These are phyloP conservation scores for Odobenus rosmarus DNA, from an alignment of 2,113 vertebrate species.

Conservation along the genomic window DNA sequence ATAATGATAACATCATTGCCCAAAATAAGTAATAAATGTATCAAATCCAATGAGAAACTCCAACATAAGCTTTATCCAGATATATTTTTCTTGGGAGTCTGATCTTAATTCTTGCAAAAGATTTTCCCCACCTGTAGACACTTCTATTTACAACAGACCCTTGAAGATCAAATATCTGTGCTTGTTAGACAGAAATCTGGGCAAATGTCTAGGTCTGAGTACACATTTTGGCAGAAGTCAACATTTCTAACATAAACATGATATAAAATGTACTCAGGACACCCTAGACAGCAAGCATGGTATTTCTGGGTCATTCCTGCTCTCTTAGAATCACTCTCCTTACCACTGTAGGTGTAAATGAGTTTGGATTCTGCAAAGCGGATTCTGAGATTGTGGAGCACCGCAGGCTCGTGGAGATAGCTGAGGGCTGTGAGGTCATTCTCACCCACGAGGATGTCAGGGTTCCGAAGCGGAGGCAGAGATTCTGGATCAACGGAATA, in stretches of 20 bases:
- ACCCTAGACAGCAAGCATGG: background rate
- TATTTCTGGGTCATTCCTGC: rapidly evolving
- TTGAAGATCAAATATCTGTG: background rate
- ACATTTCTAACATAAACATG: background rate
- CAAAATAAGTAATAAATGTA: background rate
- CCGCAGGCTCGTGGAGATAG: conserved; percentile 97
- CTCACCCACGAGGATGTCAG: conserved; percentile 98
- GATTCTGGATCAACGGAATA: conserved; percentile 87
- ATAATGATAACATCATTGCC: background rate
- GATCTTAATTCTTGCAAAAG: background rate
- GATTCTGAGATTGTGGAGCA: conserved; percentile 96
- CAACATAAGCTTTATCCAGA: background rate
- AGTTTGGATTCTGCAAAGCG: conserved; percentile 97
- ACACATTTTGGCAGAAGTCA: background rate
- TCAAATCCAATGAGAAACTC: background rate
- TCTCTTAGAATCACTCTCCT: conserved; percentile 1
- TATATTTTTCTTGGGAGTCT: background rate
- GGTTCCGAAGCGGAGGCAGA: conserved; percentile 95
- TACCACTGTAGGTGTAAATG: conserved; percentile 99
- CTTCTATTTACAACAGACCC: background rate
- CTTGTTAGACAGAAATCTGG: background rate
- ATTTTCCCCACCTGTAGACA: background rate
- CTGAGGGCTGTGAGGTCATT: conserved; percentile 99
- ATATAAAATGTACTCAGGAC: rapidly evolving
- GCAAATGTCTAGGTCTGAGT: background rate